Evolutionary conservation across 2,797 vertebrate genomes (phyloP).

Genomic region (Pipistrellus pygmaeus): DNA sequence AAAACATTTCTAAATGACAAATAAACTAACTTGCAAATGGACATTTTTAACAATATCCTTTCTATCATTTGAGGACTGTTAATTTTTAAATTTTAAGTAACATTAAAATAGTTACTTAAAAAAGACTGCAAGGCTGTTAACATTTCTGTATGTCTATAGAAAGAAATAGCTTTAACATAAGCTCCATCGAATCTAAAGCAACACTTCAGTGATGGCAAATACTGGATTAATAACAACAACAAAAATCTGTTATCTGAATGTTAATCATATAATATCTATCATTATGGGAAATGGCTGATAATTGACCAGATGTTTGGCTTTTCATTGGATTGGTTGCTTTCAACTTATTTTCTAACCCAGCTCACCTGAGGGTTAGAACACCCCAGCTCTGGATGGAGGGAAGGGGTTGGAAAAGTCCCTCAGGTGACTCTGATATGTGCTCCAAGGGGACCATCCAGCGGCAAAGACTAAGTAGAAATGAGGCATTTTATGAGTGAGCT

Average conservation of each 20-base stretch:
- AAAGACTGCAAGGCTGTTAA: not conserved
- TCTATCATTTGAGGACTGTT: not conserved
- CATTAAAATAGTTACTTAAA: not conserved
- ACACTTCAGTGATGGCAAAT: not conserved
- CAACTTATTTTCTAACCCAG: slow-evolving; percentile 33
- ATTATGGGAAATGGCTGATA: not conserved
- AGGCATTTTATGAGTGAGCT: slow-evolving; percentile 75
- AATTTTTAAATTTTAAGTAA: slow-evolving; percentile 18
- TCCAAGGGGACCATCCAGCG: slow-evolving; percentile 39
- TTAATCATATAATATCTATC: not conserved
- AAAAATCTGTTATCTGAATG: not conserved
- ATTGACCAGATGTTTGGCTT: slow-evolving; percentile 57
- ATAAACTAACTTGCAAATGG: not conserved
- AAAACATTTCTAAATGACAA: slow-evolving; percentile 28
- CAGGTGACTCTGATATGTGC: slow-evolving; percentile 29
- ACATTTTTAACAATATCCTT: not conserved
- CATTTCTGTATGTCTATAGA: not conserved
- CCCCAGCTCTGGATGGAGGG: not conserved
- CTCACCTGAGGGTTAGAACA: slow-evolving; percentile 28
- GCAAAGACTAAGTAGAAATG: slow-evolving; percentile 77
- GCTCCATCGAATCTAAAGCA: not conserved
- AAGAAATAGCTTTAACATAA: not conserved
- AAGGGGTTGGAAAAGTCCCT: not conserved
- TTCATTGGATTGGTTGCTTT: slow-evolving; percentile 59
- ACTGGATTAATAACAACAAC: not conserved